Conservation (phyloP, 2,888 invertebrate species). For the Drosophila pegasa region DNA sequence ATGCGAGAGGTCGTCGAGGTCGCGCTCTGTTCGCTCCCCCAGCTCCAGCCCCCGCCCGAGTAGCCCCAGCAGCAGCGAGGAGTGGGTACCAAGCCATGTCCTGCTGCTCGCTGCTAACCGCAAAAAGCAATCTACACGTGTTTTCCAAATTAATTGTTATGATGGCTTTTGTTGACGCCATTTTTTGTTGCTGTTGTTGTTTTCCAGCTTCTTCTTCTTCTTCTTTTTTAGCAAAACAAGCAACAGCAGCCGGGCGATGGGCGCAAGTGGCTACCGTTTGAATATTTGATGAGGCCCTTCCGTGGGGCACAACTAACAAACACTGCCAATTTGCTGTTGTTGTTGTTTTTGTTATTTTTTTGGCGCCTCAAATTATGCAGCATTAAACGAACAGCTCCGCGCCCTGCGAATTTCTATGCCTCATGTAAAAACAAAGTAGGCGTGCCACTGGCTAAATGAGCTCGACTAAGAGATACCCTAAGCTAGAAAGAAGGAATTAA, state of each 20-base stretch:
- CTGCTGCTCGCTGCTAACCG: conserved; percentile 68
- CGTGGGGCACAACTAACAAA: conserved; percentile 52
- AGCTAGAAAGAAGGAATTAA: not conserved
- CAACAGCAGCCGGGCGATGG: conserved; percentile 11
- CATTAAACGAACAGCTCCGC: conserved; percentile 59
- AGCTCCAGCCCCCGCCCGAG: not conserved
- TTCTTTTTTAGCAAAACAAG: not conserved
- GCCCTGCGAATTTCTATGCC: conserved; percentile 37
- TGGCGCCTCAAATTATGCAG: conserved; percentile 78
- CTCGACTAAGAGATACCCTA: not conserved
- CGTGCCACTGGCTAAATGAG: not conserved
- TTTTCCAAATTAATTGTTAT: conserved; percentile 81
- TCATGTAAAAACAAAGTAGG: conserved; percentile 51
- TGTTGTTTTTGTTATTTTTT: conserved; percentile 40
- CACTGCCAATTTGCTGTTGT: conserved; percentile 65
- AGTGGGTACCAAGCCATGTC: conserved; percentile 33
- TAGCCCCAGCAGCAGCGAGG: conserved; percentile 11
- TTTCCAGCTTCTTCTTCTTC: conserved; percentile 25
- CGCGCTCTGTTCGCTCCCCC: conserved; percentile 45
- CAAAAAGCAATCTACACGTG: conserved; percentile 82
- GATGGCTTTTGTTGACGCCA: conserved; percentile 78
- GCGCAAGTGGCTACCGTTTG: conserved; percentile 67
- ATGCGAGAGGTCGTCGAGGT: conserved; percentile 69
- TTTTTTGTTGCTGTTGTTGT: conserved; percentile 54
- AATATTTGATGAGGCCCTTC: conserved; percentile 76